Conservation (phyloP, 2,113 vertebrate species). For the Ageneiosus marmoratus region DNA sequence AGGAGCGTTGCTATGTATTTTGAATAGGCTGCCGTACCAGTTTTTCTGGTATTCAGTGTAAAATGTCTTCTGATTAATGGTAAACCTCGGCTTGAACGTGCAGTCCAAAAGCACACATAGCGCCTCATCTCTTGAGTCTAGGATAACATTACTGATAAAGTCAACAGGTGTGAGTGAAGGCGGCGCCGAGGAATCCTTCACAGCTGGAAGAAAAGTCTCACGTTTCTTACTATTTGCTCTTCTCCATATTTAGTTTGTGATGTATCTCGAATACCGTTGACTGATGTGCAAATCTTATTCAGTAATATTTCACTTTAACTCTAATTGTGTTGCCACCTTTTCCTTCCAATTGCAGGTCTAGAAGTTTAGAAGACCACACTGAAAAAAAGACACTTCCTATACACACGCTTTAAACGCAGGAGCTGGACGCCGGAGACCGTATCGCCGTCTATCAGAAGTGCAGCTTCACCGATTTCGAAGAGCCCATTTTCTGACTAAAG, state of each 20-base stretch:
- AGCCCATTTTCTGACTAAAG: not conserved
- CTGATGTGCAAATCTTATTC: no score
- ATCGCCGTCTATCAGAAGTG: not conserved
- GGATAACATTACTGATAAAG: not conserved
- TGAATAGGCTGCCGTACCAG: no score
- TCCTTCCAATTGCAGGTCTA: not conserved
- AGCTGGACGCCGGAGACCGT: not conserved
- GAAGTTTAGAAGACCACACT: not conserved
- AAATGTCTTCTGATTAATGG: not conserved
- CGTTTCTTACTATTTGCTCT: not conserved
- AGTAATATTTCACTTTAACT: not conserved
- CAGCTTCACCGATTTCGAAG: constrained; percentile 11
- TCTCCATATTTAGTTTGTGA: no score
- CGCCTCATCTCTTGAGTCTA: no score
- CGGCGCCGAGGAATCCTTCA: not conserved
- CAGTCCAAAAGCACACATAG: not conserved
- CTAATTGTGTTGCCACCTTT: not conserved
- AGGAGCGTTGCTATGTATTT: no score
- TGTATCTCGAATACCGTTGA: no score
- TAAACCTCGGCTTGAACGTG: not conserved
- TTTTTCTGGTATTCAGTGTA: no score
- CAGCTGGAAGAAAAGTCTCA: not conserved
- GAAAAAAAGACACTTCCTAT: not conserved
- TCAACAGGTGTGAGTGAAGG: not conserved
- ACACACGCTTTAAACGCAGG: not conserved